Evolutionary conservation across 2,888 invertebrate species (phyloP).

Genomic region (Coenonympha arcania): DNA sequence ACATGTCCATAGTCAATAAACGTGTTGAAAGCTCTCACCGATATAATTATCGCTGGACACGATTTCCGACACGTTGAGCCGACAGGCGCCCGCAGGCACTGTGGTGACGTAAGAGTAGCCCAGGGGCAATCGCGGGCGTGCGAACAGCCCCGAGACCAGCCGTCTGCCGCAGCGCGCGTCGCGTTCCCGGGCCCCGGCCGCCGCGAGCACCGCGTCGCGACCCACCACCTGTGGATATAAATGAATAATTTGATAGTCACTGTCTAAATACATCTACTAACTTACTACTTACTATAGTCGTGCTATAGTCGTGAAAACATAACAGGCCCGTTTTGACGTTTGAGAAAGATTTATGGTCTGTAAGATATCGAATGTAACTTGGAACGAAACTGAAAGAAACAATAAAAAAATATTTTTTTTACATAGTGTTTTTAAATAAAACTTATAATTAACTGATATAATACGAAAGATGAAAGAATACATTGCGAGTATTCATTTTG

Average conservation of each 20-base stretch:
- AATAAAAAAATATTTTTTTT: no score
- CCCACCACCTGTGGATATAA: slow-evolving; percentile 81
- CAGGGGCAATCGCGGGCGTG: slow-evolving; percentile 83
- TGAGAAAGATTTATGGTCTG: no score
- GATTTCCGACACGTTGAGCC: slow-evolving; percentile 88
- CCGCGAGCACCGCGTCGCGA: slow-evolving; percentile 82
- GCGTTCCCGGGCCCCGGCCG: slow-evolving; percentile 40
- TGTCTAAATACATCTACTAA: no score
- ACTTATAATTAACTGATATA: no score
- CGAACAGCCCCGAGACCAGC: slow-evolving; percentile 88
- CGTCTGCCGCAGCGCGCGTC: slow-evolving; percentile 75
- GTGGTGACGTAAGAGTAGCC: slow-evolving; percentile 89
- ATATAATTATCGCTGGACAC: slow-evolving; percentile 86
- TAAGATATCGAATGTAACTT: no score
- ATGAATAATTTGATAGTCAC: slow-evolving; percentile 1
- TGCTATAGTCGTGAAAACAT: no score
- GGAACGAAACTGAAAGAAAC: no score
- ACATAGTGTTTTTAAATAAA: no score
- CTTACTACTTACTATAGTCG: no score
- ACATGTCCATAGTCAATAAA: neutral
- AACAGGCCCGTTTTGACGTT: no score
- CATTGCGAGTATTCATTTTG: no score
- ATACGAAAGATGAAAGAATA: no score
- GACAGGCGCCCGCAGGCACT: slow-evolving; percentile 89
- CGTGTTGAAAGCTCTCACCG: slow-evolving; percentile 66